Conservation (phyloP, 92 coral and sea anemone genomes). For the Virgularia gustaviana region DNA sequence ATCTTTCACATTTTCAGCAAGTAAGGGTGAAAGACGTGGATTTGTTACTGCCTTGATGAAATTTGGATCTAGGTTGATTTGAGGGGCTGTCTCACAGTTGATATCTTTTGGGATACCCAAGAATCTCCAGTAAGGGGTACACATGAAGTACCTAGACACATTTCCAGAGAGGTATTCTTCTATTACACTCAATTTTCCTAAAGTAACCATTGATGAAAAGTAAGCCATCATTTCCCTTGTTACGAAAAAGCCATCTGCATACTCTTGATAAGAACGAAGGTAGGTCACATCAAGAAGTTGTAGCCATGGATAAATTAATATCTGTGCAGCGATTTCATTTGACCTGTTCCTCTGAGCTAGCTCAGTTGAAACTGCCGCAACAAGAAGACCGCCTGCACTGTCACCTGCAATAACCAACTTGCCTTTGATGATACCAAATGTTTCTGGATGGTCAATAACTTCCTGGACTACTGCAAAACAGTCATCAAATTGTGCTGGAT, state of each 20-base stretch:
- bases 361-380: slow-evolving; percentile 79
- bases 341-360: slow-evolving; percentile 59
- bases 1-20: slow-evolving; percentile 70
- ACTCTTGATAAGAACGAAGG: slow-evolving; percentile 63
- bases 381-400: slow-evolving; percentile 90
- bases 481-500: slow-evolving; percentile 80
- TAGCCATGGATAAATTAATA: slow-evolving; percentile 71
- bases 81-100: too few relatives aligned
- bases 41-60: slow-evolving; percentile 55
- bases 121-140: slow-evolving; percentile 57
- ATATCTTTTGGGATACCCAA: slow-evolving; percentile 24
- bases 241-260: slow-evolving; percentile 51
- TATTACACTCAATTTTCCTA: slow-evolving; percentile 60
- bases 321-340: slow-evolving; percentile 33
- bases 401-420: slow-evolving; percentile 78
- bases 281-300: slow-evolving; percentile 65
- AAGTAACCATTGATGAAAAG: slow-evolving; percentile 63
- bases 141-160: slow-evolving; percentile 68
- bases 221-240: slow-evolving; percentile 56
- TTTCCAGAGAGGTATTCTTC: slow-evolving; percentile 73
- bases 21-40: slow-evolving; percentile 66
- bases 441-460: slow-evolving; percentile 60
- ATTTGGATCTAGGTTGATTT: background rate
- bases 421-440: slow-evolving; percentile 68
- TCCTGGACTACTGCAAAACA: slow-evolving; percentile 80